Base-by-base conservation (phyloP, 2,888 invertebrate genomes). In the Eupithecia subfuscata region DNA sequence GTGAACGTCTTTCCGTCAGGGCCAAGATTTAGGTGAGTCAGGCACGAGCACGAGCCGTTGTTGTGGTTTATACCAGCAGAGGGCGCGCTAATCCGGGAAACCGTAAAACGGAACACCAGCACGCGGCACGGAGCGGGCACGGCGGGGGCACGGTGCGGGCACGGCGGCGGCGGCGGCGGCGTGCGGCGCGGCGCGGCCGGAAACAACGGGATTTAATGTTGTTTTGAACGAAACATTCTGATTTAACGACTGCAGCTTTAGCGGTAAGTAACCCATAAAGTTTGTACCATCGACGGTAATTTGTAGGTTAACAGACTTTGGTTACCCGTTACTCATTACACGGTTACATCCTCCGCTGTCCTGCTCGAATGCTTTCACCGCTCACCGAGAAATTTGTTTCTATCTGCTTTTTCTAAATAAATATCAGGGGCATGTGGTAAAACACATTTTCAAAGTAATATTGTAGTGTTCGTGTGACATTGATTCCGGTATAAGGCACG, bases 21-120 rank as follows among this genome's bases (percentile, higher is more conserved):
- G 72, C 77, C 75, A 83, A 87, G 89, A 90, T 91, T 91, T 90
- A 90, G 89, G 86, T 80, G 86, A 84, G 84, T 84, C 82, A 83
- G 84, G 83, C 87, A 81, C 78, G 82, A 79, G 63, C 63, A 79
- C 76, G 64, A 16, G 34, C 34, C 30, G 64, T 78, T 60, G 68
- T 70, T 84, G 83, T 87, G 86, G 85, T 88, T 87, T 11, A 18
- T 65, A 4, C 34, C 81, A 82, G 82, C 82, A 82, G 83, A 84
- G 48, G 48, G n/a, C 18, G 48, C 48, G 18, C 18, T 48, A 7
- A 48, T 18, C 48, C n/a, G n/a, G 48, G 48, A n/a, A 48, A n/a
- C 48, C 48, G 48, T 48, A 8, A n/a, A 7, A 18, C 48, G 48
- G 48, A 48, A n/a, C 48, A 18, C 48, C 48, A 8, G 48, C 48